Evolutionary conservation across 2,113 vertebrate species (phyloP), one percentile per base, ranked within the genome.

Genomic region (Peucedramus taeniatus): DNA sequence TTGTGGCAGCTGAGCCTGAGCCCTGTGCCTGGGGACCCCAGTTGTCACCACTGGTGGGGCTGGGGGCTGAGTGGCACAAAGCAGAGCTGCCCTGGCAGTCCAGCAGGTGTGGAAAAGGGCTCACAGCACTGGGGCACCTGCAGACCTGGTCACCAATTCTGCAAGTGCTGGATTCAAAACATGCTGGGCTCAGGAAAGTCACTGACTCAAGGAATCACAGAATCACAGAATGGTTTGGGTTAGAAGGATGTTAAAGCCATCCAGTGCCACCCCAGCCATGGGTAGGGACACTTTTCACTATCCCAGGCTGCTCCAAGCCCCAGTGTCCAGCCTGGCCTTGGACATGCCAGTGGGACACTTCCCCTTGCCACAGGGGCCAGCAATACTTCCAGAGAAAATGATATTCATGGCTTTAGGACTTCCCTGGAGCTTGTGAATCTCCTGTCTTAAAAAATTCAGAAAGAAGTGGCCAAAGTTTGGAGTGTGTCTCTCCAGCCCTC

Each of bases 1-100:
- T 12, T 0, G 0, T 11, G 81, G 49, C 59, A 63, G 53, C 68
- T 12, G 7, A 83, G 16, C 26, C 59, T 5, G 57, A 44, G 64
- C 20, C 53, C 53, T 10, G 11, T 2, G 1, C 18, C 61, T 13
- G 15, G 37, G 40, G 30, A 47, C 20, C 20, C 0, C 0, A 2
- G 2, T 1, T 56, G 60, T 61, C 74, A 74, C 54, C n/a, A 5
- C 0, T 39, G 1, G 19, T 10, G 6, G 3, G 49, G 33, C n/a
- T 27, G 24, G 42, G 31, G 49, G 15, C 56, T 14, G 24, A 20
- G 40, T 2, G 5, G 16, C n/a, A 78, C 61, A 31, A 49, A 28
- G 39, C 35, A 74, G 50, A 74, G 50, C 33, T 47, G 40, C 12
- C 5, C 28, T 13, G 54, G 45, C 26, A 60, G 16, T 28, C 11